Evolutionary conservation across 2,113 vertebrate species (phyloP).

Genomic region (Capreolus pygargus): DNA sequence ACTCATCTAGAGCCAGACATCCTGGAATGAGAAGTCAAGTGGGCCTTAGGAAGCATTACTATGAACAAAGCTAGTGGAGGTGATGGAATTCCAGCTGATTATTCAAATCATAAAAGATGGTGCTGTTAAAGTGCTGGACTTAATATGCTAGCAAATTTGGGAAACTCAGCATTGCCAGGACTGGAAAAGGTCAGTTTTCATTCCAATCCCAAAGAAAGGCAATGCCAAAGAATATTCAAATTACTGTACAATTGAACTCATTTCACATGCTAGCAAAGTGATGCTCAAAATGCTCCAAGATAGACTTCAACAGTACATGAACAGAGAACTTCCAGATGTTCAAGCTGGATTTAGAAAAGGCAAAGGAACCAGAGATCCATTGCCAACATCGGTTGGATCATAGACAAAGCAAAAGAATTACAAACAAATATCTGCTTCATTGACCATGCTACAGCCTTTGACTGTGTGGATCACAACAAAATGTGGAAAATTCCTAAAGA

Average conservation of each 20-base stretch:
- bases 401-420: not conserved
- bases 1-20: not conserved
- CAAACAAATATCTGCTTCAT: not conserved
- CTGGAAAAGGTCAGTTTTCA: not conserved
- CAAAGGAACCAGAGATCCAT: not conserved
- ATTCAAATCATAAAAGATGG: not conserved
- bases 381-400: not conserved
- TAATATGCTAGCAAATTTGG: not conserved
- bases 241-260: not conserved
- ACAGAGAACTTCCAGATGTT: not conserved
- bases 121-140: not conserved
- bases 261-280: not conserved
- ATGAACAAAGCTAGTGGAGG: not conserved
- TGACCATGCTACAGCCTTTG: not conserved
- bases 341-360: not conserved
- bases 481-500: not conserved
- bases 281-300: not conserved
- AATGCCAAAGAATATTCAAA: not conserved
- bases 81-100: not conserved
- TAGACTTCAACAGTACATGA: not conserved
- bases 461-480: not conserved
- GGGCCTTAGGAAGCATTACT: not conserved
- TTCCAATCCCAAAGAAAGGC: not conserved
- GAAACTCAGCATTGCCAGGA: not conserved
- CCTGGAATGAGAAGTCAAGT: not conserved